These are phyloP conservation scores for Lethocerus indicus DNA, from an alignment of 1,140 invertebrate species.

Conservation along the genomic window DNA sequence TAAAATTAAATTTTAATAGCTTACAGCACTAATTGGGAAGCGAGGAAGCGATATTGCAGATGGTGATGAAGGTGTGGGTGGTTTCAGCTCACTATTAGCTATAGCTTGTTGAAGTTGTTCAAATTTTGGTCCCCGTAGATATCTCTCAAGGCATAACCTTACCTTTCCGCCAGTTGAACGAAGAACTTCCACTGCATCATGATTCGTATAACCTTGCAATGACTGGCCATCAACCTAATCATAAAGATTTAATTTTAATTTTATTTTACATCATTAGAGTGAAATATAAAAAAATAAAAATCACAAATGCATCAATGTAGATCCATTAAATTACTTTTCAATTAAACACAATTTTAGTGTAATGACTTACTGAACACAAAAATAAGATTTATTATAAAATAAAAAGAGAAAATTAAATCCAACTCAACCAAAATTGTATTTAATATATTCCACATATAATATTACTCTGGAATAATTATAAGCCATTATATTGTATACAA, in stretches of 20 bases:
- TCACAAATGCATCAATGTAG: too few relatives aligned
- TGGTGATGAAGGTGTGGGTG: slow-evolving; percentile 41
- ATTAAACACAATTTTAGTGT: too few relatives aligned
- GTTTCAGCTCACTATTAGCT: slow-evolving; percentile 59
- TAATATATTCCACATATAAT: too few relatives aligned
- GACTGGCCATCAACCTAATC: slow-evolving; percentile 70
- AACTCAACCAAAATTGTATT: too few relatives aligned
- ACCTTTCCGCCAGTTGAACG: slow-evolving; percentile 78
- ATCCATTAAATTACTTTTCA: too few relatives aligned
- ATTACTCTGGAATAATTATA: too few relatives aligned
- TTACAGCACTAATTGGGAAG: slow-evolving; percentile 40
- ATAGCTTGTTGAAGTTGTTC: slow-evolving; percentile 90
- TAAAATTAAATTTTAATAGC: slow-evolving; percentile 20
- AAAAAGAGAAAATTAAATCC: too few relatives aligned
- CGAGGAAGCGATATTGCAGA: slow-evolving; percentile 58
- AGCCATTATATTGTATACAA: too few relatives aligned
- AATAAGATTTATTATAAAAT: too few relatives aligned
- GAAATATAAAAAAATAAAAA: background rate
- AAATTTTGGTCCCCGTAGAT: slow-evolving; percentile 85
- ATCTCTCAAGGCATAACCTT: slow-evolving; percentile 72
- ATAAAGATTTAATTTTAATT: background rate
- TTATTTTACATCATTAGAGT: background rate
- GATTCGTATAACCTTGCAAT: slow-evolving; percentile 89
- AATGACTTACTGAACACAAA: too few relatives aligned
- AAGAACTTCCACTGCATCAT: slow-evolving; percentile 85